These are phyloP conservation scores for Halcyon leucocephala DNA, from an alignment of 2,797 vertebrate species.

Conservation along the genomic window DNA sequence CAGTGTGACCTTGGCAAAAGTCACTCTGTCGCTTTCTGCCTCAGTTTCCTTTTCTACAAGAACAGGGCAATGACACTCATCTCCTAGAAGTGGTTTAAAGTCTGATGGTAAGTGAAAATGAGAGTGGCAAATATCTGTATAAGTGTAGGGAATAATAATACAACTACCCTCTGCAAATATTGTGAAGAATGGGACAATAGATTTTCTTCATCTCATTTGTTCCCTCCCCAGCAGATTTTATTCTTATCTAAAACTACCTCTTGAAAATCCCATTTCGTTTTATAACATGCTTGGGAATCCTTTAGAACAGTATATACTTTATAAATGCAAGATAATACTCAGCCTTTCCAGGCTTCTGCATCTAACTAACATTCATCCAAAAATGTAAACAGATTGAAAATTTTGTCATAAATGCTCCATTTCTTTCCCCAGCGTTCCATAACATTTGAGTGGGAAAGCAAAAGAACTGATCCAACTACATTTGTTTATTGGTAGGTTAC, in stretches of 20 bases:
- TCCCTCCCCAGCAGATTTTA: conserved; percentile 18
- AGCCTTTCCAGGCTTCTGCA: conserved; percentile 1
- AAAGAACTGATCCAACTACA: neutral
- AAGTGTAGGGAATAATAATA: neutral
- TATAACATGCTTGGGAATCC: conserved; percentile 36
- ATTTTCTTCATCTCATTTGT: conserved; percentile 1
- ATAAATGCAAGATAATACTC: conserved; percentile 5
- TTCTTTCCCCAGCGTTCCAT: neutral
- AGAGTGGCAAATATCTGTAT: neutral
- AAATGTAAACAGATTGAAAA: conserved; percentile 39
- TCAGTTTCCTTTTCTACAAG: neutral
- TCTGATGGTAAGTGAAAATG: neutral
- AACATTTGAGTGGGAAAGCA: neutral
- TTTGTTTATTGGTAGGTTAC: neutral
- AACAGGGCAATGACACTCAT: neutral
- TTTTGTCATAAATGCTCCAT: neutral
- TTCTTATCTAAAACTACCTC: conserved; percentile 38
- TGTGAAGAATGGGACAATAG: neutral
- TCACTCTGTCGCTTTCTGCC: neutral
- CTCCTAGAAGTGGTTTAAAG: neutral
- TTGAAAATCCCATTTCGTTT: conserved; percentile 50
- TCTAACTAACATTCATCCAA: conserved; percentile 12
- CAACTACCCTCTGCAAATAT: neutral
- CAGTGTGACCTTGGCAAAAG: neutral
- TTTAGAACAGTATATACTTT: neutral